Base-by-base conservation (phyloP, 1,140 invertebrate species). In the Caenorhabditis elegans region DNA sequence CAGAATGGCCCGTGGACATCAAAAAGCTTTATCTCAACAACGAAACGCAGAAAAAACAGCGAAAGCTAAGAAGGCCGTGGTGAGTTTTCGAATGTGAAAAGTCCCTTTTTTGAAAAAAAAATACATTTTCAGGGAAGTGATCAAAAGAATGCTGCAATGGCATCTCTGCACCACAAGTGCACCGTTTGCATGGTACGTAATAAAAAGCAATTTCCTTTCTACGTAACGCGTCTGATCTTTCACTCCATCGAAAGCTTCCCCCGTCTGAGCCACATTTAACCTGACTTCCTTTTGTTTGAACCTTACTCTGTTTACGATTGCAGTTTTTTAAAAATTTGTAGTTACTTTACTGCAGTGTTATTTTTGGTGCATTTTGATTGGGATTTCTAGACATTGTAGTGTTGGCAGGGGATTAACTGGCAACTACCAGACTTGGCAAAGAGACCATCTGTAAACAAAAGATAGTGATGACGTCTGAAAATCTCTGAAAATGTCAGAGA, bases 71-170 rank as follows among this genome's bases (percentile, higher is more conserved):
- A 70, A 70, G n/a, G 31, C 60, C 10, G 60, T 70, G 31, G 60
- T 70, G 22, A 43, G 15, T n/a, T n/a, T n/a, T n/a, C n/a, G n/a
- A n/a, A n/a, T n/a, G n/a, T n/a, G n/a, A n/a, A n/a, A n/a, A n/a
- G n/a, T n/a, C n/a, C n/a, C n/a, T n/a, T n/a, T n/a, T n/a, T n/a
- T n/a, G n/a, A n/a, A n/a, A n/a, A 31, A 34, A 6, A 3, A 34
- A 13, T 3, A 15, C n/a, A 0, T 60, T 53, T 53, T 0, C 55
- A 81, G 47, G 95, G 95, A 1, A 94, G 95, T 89, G 95, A 96
- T 79, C 96, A 99, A 90, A 98, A 98, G 90, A 96, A 97, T 88
- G 96, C 97, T 70, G 97, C 97, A 1, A 93, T 94, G 86, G 96
- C 96, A 91, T 97, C 96, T 8, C 92, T 99, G 10, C 94, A 94